Percentiles rank a stretch among this genome's conserved stretches.
Evolutionary conservation across 2,113 vertebrate genomes (phyloP).

Genomic region (Alouatta palliata): DNA sequence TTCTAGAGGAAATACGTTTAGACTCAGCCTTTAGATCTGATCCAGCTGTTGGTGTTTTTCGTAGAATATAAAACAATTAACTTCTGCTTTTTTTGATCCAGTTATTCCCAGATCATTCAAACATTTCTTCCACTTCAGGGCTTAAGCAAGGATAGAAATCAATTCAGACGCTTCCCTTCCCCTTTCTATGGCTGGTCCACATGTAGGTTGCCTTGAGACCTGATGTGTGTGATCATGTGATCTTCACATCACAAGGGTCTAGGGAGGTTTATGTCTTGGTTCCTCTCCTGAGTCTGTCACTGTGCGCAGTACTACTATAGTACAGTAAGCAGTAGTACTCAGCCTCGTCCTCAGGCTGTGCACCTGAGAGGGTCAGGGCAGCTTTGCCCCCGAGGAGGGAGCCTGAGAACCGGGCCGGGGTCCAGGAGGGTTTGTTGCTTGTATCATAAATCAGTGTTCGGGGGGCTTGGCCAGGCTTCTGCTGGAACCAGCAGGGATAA

Average conservation of each 20-base stretch:
- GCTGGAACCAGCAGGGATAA: background rate
- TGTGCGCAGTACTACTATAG: background rate
- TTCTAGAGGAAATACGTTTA: background rate
- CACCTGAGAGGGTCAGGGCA: background rate
- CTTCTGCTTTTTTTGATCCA: background rate
- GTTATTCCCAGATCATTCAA: background rate
- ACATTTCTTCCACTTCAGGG: background rate
- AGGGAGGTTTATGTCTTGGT: background rate
- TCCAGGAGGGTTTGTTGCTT: background rate
- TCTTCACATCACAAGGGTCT: background rate
- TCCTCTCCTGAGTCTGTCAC: background rate
- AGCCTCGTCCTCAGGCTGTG: background rate
- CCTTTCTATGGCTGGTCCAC: background rate
- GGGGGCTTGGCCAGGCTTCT: background rate
- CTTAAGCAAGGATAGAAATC: background rate
- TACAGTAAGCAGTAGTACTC: accelerated
- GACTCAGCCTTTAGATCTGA: background rate
- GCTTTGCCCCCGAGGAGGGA: background rate
- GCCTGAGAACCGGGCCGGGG: background rate
- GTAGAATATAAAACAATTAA: background rate
- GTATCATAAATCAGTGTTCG: background rate
- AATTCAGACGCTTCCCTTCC: background rate
- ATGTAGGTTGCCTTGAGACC: background rate
- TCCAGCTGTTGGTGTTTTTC: background rate
- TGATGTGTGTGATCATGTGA: background rate